These are phyloP conservation scores for Eira barbara DNA, from an alignment of 2,113 vertebrate species.

Conservation along the genomic window DNA sequence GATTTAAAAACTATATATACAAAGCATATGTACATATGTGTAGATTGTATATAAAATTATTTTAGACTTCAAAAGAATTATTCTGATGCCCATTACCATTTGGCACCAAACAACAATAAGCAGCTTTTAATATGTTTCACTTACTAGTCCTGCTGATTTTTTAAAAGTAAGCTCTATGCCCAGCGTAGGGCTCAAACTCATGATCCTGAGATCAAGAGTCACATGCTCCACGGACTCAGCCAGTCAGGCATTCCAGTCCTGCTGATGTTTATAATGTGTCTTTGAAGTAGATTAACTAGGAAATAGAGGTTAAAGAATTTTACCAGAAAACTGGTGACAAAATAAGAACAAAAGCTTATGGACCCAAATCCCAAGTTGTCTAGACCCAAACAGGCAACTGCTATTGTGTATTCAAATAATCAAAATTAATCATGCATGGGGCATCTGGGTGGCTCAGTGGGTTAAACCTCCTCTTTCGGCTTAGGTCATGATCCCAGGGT, in stretches of 20 bases:
- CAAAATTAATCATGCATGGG: not conserved
- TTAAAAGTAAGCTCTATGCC: not conserved
- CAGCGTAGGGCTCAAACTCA: not conserved
- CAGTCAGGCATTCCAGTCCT: not conserved
- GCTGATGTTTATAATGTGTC: not conserved
- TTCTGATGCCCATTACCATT: not conserved
- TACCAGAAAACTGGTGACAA: not conserved
- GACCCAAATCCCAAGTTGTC: not conserved
- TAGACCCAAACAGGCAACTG: not conserved
- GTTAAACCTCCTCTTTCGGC: no score
- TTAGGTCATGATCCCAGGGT: no score
- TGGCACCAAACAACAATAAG: not conserved
- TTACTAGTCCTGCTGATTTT: not conserved
- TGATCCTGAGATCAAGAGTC: not conserved
- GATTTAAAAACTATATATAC: not conserved
- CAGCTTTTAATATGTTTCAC: not conserved
- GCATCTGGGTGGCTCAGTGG: no score
- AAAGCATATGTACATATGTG: not conserved
- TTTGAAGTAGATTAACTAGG: slow-evolving; percentile 12
- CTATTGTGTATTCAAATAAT: not conserved
- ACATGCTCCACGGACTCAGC: not conserved
- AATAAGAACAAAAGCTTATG: not conserved
- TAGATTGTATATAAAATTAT: not conserved
- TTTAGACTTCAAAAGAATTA: slow-evolving; percentile 18
- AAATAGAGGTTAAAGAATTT: slow-evolving; percentile 2